Base-by-base conservation (phyloP, 2,113 vertebrate genomes). In the Alosa alosa region DNA sequence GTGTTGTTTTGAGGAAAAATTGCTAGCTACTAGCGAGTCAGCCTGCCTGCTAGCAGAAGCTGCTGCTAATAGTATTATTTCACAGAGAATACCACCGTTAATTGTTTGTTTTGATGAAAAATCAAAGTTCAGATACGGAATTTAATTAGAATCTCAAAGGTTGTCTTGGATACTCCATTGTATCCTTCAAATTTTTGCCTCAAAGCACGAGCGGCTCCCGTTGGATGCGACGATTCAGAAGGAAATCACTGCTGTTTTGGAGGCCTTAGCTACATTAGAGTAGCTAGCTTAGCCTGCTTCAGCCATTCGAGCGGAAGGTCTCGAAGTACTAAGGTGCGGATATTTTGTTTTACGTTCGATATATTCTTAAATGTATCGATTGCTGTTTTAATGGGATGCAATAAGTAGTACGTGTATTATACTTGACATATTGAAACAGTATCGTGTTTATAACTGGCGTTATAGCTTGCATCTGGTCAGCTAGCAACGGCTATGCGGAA, bases 191-290 rank as follows among this genome's bases (percentile, higher is more conserved):
- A 84, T 41, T 52, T 45, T 85, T 87, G 87, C 86, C 89, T 90
- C 22, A 84, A 60, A 88, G 89, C 87, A 83, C 86, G 88, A 92
- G 92, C 89, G 88, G 90, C 88, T 84, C 82, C 91, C 85, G 82
- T 90, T 87, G 92, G 92, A 91, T 72, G 89, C 92, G 90, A 78
- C 82, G 84, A 78, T 93, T 92, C 93, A 92, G 93, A 92, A 92
- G 92, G 90, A 93, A 93, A 92, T 91, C 88, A 86, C 91, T 86
- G 91, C 89, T 87, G 82, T 78, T 91, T 91, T 84, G 81, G 90
- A 94, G 94, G 94, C 94, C 93, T 57, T 50, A 84, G 45, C 47
- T 17, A 84, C 13, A 84, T 10, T n/a, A 17, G 11, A 15, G 47
- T 81, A 72, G 64, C 64, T 72, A 72, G 25, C 31, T 25, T 72